Percentiles rank a stretch among this genome's conserved stretches.
phyloP scores from a whole-genome alignment of 2,113 vertebrate genomes.

The Todiramphus chloris region DNA sequence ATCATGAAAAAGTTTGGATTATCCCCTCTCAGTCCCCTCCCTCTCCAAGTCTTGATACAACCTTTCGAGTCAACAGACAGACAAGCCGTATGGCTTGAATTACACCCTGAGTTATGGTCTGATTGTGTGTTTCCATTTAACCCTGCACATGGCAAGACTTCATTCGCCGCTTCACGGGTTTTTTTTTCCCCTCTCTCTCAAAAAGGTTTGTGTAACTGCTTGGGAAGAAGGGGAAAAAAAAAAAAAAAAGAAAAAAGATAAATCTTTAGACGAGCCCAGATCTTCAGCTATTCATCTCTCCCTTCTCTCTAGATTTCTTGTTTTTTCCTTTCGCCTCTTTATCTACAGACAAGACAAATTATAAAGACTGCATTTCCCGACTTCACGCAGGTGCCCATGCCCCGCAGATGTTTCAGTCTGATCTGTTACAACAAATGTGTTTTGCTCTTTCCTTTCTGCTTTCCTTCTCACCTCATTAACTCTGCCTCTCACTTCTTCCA shows the following conservation, averaged over 20 bases:
- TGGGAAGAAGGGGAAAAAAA: not conserved
- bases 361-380: not conserved
- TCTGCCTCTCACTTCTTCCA: slow-evolving; percentile 67
- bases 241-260: not conserved
- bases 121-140: slow-evolving; percentile 66
- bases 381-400: not conserved
- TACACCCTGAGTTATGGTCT: slow-evolving; percentile 43
- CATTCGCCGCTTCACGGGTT: not conserved
- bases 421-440: slow-evolving; percentile 30
- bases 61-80: slow-evolving; percentile 39
- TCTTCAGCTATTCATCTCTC: not conserved
- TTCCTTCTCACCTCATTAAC: slow-evolving; percentile 75
- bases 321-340: not conserved
- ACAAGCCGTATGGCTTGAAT: slow-evolving; percentile 71
- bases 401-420: slow-evolving; percentile 47
- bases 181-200: not conserved
- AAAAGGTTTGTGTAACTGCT: not conserved
- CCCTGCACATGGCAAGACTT: slow-evolving; percentile 41
- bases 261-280: not conserved
- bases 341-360: not conserved
- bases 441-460: slow-evolving; percentile 54
- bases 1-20: slow-evolving; percentile 26
- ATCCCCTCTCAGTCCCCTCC: slow-evolving; percentile 11
- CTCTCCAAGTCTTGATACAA: slow-evolving; percentile 22
- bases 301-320: not conserved